Evolutionary conservation across 2,888 invertebrate genomes (phyloP).

Genomic region (Eupithecia pulchellata): DNA sequence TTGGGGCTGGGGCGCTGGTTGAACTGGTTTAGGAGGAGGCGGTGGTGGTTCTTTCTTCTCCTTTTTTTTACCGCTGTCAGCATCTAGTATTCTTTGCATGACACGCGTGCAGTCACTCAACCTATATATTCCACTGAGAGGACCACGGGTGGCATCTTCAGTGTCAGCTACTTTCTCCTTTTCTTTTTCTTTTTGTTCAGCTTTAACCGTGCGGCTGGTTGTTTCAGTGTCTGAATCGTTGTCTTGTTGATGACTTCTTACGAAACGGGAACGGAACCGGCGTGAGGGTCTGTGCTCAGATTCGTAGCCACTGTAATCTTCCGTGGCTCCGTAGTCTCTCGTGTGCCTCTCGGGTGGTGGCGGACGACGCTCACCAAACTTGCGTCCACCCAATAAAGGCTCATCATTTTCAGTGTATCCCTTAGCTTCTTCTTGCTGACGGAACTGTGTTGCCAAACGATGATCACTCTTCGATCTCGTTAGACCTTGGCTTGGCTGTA

Average conservation of each 20-base stretch:
- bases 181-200: conserved; percentile 86
- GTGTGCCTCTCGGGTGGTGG: conserved; percentile 83
- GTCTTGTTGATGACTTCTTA: conserved; percentile 88
- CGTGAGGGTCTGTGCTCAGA: conserved; percentile 86
- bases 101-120: conserved; percentile 95
- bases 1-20: conserved; percentile 84
- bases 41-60: conserved; percentile 89
- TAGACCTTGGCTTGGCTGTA: conserved; percentile 89
- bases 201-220: conserved; percentile 86
- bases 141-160: conserved; percentile 94
- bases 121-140: conserved; percentile 95
- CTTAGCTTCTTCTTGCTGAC: conserved; percentile 92
- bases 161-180: conserved; percentile 93
- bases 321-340: conserved; percentile 85
- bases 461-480: conserved; percentile 98
- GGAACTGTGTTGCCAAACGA: conserved; percentile 94
- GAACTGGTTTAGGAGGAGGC: conserved; percentile 83
- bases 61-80: conserved; percentile 90
- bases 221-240: conserved; percentile 92
- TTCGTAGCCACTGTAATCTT: conserved; percentile 90
- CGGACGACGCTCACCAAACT: conserved; percentile 90
- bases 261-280: conserved; percentile 90
- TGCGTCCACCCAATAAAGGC: conserved; percentile 89
- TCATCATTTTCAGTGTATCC: conserved; percentile 88
- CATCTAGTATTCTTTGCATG: conserved; percentile 94